Percentiles rank a stretch among this genome's conserved stretches.
Conservation (phyloP, 2,797 vertebrate species). For the Anolis apletophallus region DNA sequence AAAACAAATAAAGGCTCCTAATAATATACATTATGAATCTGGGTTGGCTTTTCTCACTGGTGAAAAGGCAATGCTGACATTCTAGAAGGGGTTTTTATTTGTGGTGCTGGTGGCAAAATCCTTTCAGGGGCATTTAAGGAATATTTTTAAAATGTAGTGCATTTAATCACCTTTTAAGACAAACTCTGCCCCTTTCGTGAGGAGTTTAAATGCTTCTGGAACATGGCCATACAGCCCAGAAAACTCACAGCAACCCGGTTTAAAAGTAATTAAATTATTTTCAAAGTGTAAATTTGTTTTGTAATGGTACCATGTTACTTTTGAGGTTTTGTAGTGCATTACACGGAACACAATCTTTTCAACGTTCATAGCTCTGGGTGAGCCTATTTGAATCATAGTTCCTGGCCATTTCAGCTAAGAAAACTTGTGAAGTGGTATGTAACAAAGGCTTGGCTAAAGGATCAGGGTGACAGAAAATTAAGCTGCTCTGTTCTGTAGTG, state of each 20-base stretch:
- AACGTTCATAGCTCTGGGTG: neutral
- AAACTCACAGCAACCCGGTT: too few species aligned
- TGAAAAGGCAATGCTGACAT: neutral
- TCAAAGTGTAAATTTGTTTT: too few species aligned
- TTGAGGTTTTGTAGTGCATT: neutral
- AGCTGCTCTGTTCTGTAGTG: neutral
- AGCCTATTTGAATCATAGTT: neutral
- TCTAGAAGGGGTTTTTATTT: accelerated
- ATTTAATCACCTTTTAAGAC: neutral
- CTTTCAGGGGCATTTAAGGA: too few species aligned
- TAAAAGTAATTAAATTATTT: neutral
- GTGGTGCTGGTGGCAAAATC: too few species aligned
- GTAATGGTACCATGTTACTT: neutral
- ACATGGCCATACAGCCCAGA: too few species aligned
- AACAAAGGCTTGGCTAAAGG: too few species aligned
- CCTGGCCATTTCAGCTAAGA: neutral
- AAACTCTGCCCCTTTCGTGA: neutral
- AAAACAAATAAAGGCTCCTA: neutral
- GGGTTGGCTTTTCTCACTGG: slow-evolving; percentile 4
- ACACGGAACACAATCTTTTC: neutral
- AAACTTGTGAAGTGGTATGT: neutral
- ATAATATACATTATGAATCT: neutral
- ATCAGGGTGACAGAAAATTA: neutral
- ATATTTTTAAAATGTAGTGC: neutral
- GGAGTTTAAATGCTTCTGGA: neutral